Conservation (phyloP, 2,888 invertebrate genomes). For the Caenorhabditis doughertyi region DNA sequence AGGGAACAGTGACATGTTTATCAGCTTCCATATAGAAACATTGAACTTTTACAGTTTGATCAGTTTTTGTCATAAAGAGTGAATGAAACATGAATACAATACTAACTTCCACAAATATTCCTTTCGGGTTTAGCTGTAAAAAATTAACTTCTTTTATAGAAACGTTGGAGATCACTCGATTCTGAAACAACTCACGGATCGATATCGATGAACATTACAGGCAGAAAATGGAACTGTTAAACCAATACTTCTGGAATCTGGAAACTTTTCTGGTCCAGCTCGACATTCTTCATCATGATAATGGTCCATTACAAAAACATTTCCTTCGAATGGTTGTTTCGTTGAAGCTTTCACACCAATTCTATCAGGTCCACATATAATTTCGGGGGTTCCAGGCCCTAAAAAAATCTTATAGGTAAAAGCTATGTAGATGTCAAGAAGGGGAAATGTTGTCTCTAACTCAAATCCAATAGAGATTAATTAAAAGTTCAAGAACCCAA, state of each 20-base stretch:
- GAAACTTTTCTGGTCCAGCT: constrained; percentile 79
- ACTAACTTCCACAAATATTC: constrained; percentile 82
- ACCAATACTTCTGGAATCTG: constrained; percentile 78
- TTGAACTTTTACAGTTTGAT: constrained; percentile 82
- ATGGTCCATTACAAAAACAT: constrained; percentile 82
- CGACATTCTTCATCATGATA: constrained; percentile 80
- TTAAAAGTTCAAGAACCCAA: not conserved
- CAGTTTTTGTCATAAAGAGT: constrained; percentile 82
- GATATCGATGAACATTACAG: constrained; percentile 82
- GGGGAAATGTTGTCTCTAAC: too few relatives aligned
- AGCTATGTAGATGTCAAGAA: too few relatives aligned
- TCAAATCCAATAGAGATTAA: too few relatives aligned
- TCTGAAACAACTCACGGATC: constrained; percentile 77
- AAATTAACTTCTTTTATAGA: not conserved
- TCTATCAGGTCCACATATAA: constrained; percentile 81
- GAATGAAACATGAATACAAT: constrained; percentile 82
- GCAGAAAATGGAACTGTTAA: constrained; percentile 81
- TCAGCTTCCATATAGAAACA: constrained; percentile 83
- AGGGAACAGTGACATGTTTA: constrained; percentile 80
- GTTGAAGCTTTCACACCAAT: constrained; percentile 82
- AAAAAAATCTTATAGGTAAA: constrained; percentile 18
- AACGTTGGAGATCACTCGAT: too few relatives aligned
- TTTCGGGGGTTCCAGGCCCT: constrained; percentile 82
- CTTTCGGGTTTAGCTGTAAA: constrained; percentile 80
- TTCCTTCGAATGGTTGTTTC: constrained; percentile 82